phyloP scores from a whole-genome alignment of 1,140 invertebrate species.

The Drosophila nikananu region DNA sequence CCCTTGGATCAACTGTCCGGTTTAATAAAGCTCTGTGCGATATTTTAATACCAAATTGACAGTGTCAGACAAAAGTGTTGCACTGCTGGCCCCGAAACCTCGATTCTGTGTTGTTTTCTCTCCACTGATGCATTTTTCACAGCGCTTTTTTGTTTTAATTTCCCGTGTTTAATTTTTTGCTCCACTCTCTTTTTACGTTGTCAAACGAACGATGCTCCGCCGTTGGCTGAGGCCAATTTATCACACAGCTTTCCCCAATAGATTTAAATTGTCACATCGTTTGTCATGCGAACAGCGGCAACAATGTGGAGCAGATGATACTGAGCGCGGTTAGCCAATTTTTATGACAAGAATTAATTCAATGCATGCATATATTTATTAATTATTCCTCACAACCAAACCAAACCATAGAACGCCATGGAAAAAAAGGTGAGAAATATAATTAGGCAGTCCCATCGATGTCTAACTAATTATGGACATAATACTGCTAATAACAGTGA shows the following conservation, averaged over 20 bases:
- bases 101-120: slow-evolving; percentile 25
- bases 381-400: slow-evolving; percentile 36
- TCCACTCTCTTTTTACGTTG: slow-evolving; percentile 34
- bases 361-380: slow-evolving; percentile 48
- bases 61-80: slow-evolving; percentile 63
- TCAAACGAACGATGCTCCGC: slow-evolving; percentile 43
- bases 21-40: slow-evolving; percentile 47
- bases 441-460: slow-evolving; percentile 51
- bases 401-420: neutral
- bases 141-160: slow-evolving; percentile 20
- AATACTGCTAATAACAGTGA: slow-evolving; percentile 39
- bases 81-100: slow-evolving; percentile 33
- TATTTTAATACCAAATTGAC: slow-evolving; percentile 77
- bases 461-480: slow-evolving; percentile 57
- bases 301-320: slow-evolving; percentile 19
- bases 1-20: slow-evolving; percentile 29
- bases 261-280: slow-evolving; percentile 82
- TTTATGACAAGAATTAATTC: slow-evolving; percentile 54
- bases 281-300: slow-evolving; percentile 60
- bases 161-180: slow-evolving; percentile 33
- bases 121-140: slow-evolving; percentile 53
- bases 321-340: slow-evolving; percentile 24
- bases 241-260: slow-evolving; percentile 71
- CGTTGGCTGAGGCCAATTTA: slow-evolving; percentile 69
- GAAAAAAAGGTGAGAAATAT: slow-evolving; percentile 19